A percentile compares a stretch with the other conserved stretches of the same genome.
These are phyloP conservation scores for Gymnarchus niloticus DNA, from an alignment of 2,113 vertebrate genomes.

Conservation along the genomic window DNA sequence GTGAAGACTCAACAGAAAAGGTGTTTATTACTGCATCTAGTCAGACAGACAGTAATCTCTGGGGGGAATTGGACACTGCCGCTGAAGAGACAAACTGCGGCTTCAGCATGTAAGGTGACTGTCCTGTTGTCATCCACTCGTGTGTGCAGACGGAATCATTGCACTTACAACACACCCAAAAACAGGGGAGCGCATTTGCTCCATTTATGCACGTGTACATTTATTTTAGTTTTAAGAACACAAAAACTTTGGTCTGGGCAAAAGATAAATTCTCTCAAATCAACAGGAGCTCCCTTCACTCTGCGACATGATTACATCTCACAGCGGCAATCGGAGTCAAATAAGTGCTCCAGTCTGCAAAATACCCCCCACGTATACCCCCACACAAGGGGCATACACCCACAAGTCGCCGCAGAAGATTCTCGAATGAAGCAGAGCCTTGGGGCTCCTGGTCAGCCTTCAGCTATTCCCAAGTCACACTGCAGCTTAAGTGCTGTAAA, in stretches of 20 bases:
- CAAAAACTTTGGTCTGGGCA: background rate
- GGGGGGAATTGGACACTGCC: background rate
- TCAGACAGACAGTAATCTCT: background rate
- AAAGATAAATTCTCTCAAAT: background rate
- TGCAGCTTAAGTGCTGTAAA: background rate
- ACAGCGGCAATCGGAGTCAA: background rate
- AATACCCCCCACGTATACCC: too few species aligned
- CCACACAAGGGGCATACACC: background rate
- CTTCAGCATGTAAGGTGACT: background rate
- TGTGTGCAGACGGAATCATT: background rate
- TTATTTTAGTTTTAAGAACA: background rate
- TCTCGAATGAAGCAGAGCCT: background rate
- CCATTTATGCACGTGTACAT: background rate
- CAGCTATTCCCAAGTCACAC: background rate
- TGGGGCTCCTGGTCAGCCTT: background rate
- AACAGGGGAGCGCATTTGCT: background rate
- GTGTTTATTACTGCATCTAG: background rate
- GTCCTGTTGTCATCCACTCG: background rate
- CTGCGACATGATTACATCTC: background rate
- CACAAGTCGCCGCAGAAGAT: too few species aligned
- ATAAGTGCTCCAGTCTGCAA: background rate
- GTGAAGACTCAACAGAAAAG: conserved; percentile 1
- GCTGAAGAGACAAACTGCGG: background rate
- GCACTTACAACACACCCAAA: background rate
- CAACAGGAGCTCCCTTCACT: background rate